phyloP scores from a whole-genome alignment of 2,797 vertebrate genomes.

The Centropyge bicolor region DNA sequence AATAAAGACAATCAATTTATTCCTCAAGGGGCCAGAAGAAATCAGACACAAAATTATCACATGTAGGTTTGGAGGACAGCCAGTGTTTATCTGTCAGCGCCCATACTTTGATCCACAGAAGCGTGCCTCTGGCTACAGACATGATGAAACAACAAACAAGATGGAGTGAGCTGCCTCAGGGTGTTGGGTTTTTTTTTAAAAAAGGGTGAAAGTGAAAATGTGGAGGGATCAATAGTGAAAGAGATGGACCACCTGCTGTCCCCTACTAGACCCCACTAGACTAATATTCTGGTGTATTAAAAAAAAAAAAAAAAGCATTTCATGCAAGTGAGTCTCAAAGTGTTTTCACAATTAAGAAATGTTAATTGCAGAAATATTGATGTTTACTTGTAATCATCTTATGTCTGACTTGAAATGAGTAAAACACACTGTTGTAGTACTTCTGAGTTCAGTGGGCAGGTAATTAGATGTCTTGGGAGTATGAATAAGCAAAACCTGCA shows the following conservation, averaged over 20 bases:
- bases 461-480: not conserved
- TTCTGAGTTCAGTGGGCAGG: not conserved
- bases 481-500: not conserved
- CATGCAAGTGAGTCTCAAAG: not conserved
- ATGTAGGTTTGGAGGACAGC: not conserved
- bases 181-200: not conserved
- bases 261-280: not conserved
- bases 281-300: not conserved
- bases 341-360: constrained; percentile 13
- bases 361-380: not conserved
- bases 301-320: not conserved
- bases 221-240: not conserved
- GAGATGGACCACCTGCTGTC: constrained; percentile 13
- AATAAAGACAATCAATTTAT: not conserved
- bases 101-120: not conserved
- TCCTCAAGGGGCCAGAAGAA: not conserved
- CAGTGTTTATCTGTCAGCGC: not conserved
- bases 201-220: not conserved
- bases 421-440: not conserved
- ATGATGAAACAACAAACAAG: constrained; percentile 8
- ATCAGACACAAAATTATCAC: not conserved
- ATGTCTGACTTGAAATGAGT: not conserved
- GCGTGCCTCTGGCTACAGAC: not conserved
- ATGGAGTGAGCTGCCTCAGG: constrained; percentile 6
- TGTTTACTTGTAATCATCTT: not conserved